These are phyloP conservation scores for Notocelia uddmanniana DNA, from an alignment of 2,888 invertebrate genomes.

Conservation along the genomic window DNA sequence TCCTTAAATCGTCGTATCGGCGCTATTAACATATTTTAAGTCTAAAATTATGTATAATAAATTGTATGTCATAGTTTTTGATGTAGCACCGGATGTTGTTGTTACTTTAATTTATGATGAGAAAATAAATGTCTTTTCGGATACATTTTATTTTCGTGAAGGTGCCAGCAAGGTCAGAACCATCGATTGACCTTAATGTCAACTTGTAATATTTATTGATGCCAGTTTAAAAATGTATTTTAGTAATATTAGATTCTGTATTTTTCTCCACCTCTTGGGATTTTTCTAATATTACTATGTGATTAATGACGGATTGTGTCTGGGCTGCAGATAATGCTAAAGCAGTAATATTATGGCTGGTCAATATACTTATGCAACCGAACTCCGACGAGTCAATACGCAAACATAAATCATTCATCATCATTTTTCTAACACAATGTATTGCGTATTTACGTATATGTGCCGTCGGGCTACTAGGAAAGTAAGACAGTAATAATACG, in stretches of 20 bases:
- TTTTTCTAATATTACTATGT: too few relatives aligned
- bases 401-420: slow-evolving; percentile 1
- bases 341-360: not conserved
- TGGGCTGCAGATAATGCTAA: too few relatives aligned
- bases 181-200: slow-evolving; percentile 54
- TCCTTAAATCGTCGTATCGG: not conserved
- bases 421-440: slow-evolving; percentile 51
- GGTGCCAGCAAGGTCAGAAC: slow-evolving; percentile 56
- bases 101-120: slow-evolving; percentile 47
- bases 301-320: too few relatives aligned
- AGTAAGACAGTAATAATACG: slow-evolving; percentile 59
- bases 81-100: slow-evolving; percentile 60
- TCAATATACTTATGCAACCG: not conserved
- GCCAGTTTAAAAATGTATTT: too few relatives aligned
- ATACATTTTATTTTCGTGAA: slow-evolving; percentile 53
- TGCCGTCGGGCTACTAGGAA: slow-evolving; percentile 61
- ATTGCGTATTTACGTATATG: slow-evolving; percentile 63
- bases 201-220: slow-evolving; percentile 19
- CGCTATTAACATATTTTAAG: slow-evolving; percentile 6
- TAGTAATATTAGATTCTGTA: not conserved
- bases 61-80: slow-evolving; percentile 47
- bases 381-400: not conserved
- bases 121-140: slow-evolving; percentile 53
- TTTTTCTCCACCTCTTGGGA: too few relatives aligned
- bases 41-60: slow-evolving; percentile 30